Evolutionary conservation across 2,797 vertebrate genomes (phyloP), one percentile per base, ranked within the genome.

Genomic region (Myoxocephalus aenaeus): DNA sequence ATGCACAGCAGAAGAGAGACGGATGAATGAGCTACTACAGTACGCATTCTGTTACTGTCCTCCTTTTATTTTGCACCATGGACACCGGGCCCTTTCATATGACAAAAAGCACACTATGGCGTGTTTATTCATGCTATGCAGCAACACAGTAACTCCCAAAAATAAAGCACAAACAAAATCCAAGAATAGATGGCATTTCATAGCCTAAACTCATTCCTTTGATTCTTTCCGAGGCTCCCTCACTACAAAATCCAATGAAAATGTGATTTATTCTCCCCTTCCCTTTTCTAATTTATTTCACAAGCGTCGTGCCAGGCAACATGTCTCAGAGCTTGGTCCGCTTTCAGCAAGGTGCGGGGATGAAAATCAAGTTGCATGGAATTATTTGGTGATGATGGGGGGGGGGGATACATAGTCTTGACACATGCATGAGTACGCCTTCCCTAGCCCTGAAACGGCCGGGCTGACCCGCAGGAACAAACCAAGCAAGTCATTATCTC

Each of bases 401-500:
- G 38, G 40, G 40, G 13, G 71, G 80, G 51, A 58, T 83, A 81
- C 81, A 90, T 83, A 78, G 70, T 81, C 82, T 84, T 11, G 77
- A 87, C 89, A 86, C 75, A 84, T 90, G 87, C 90, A 61, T 86
- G 81, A 63, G 77, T 86, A 72, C 69, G 82, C 78, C 75, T 87
- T 87, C 56, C 61, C 38, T 10, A 29, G 75, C 27, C 74, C 36
- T 51, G 69, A 73, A 87, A 75, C 67, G 71, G 73, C 72, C 72
- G 7, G 65, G 61, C 74, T 81, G 84, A 92, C 87, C 90, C 11
- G 50, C 76, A 81, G 84, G 82, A 86, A 87, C 84, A 87, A 90
- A 86, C 90, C 79, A 80, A 81, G 62, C 59, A 63, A 70, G 86
- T 89, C 80, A 93, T 93, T 92, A 90, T 91, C 90, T 90, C 81